Evolutionary conservation across 2,888 invertebrate species (phyloP).

Genomic region (Pyrocoelia pectoralis): DNA sequence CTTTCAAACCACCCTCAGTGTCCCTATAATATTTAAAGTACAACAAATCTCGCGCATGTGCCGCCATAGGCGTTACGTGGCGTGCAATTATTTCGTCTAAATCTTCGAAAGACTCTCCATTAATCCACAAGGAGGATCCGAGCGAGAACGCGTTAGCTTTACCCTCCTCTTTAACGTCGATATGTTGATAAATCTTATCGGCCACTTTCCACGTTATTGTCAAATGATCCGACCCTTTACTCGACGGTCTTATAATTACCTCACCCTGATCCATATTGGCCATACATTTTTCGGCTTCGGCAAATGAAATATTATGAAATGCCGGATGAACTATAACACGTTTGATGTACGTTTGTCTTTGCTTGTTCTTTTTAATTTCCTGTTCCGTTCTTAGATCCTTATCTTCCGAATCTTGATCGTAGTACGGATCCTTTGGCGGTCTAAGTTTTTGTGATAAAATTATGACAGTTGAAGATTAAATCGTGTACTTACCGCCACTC

Average conservation of each 20-base stretch:
- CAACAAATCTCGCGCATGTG: slow-evolving; percentile 88
- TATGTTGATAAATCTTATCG: slow-evolving; percentile 93
- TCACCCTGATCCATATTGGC: slow-evolving; percentile 95
- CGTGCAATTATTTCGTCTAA: slow-evolving; percentile 98
- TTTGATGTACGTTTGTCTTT: slow-evolving; percentile 88
- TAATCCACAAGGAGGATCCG: slow-evolving; percentile 88
- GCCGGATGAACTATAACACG: slow-evolving; percentile 97
- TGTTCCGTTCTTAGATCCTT: slow-evolving; percentile 80
- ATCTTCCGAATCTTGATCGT: slow-evolving; percentile 87
- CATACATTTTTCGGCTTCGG: slow-evolving; percentile 92
- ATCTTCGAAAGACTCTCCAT: slow-evolving; percentile 95
- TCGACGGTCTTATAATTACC: slow-evolving; percentile 94
- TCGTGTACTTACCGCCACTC: slow-evolving; percentile 77
- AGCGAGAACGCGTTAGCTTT: slow-evolving; percentile 97
- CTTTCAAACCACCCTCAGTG: slow-evolving; percentile 79
- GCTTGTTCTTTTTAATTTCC: slow-evolving; percentile 83
- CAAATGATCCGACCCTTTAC: slow-evolving; percentile 94
- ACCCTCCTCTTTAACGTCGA: slow-evolving; percentile 94
- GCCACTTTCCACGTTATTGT: slow-evolving; percentile 99
- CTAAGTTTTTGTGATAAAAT: slow-evolving; percentile 53
- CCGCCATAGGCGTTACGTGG: slow-evolving; percentile 96
- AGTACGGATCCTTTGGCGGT: slow-evolving; percentile 87
- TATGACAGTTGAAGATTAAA: neutral
- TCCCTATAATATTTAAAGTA: slow-evolving; percentile 90
- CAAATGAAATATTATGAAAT: slow-evolving; percentile 95